Conservation (phyloP, 1,140 invertebrate genomes). For the Lepidostoma basale region DNA sequence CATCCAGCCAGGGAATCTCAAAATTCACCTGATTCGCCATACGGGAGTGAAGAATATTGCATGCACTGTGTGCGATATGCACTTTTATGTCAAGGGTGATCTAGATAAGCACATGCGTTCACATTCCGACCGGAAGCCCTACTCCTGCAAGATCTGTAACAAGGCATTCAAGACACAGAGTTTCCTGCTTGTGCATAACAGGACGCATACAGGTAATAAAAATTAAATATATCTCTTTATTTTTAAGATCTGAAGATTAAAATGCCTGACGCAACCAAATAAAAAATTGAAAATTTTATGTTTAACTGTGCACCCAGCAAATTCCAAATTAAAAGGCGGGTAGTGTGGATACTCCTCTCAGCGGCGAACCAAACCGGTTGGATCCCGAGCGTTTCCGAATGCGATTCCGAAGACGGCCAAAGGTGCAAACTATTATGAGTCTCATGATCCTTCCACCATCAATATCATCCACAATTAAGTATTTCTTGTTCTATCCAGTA, state of each 20-base stretch:
- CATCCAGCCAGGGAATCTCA: constrained; percentile 65
- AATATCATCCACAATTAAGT: no score
- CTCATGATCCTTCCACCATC: no score
- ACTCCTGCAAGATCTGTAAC: constrained; percentile 58
- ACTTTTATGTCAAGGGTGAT: constrained; percentile 60
- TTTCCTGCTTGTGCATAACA: constrained; percentile 56
- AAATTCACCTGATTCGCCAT: constrained; percentile 59
- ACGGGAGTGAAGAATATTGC: constrained; percentile 58
- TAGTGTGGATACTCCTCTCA: no score
- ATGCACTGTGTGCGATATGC: constrained; percentile 57
- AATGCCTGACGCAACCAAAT: neutral
- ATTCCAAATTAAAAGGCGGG: no score
- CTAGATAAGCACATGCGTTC: constrained; percentile 59
- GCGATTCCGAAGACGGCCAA: no score
- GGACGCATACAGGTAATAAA: constrained; percentile 59
- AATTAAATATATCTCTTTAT: no score
- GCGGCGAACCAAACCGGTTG: no score
- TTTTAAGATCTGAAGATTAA: no score
- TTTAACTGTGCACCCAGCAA: no score
- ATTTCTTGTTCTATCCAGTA: no score
- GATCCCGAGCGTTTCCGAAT: no score
- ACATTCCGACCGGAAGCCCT: constrained; percentile 61
- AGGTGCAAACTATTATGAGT: no score
- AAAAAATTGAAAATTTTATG: neutral
- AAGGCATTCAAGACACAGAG: constrained; percentile 62